phyloP scores from a whole-genome alignment of 1,140 invertebrate genomes.

The Lithobius niger region DNA sequence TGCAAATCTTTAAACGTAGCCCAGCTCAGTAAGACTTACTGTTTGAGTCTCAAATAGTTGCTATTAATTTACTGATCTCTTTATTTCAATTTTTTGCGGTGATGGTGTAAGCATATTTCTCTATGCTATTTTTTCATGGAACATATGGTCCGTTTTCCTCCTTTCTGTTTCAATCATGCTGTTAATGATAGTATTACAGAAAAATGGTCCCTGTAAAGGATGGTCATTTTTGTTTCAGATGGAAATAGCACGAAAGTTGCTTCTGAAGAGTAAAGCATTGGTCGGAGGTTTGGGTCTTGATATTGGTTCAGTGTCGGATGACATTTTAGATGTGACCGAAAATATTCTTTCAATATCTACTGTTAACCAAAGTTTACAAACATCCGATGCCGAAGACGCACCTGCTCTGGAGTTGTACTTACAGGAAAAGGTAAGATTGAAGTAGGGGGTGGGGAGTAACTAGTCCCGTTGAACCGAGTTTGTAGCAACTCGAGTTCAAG shows the following conservation, averaged over 20 bases:
- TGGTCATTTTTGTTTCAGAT: conserved; percentile 7
- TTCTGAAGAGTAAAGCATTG: conserved; percentile 1
- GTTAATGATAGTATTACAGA: neutral
- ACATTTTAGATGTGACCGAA: conserved; percentile 20
- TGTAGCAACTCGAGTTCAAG: too few relatives aligned
- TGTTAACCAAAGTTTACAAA: conserved; percentile 22
- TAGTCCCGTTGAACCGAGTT: too few relatives aligned
- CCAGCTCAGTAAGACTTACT: too few relatives aligned
- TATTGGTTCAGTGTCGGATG: conserved; percentile 15
- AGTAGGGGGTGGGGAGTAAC: too few relatives aligned
- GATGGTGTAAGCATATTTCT: neutral
- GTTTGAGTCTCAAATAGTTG: too few relatives aligned
- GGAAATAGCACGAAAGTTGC: conserved; percentile 21
- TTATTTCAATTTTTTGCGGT: too few relatives aligned
- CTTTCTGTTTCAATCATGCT: neutral
- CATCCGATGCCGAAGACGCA: conserved; percentile 23
- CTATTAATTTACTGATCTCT: too few relatives aligned
- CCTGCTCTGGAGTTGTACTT: conserved; percentile 27
- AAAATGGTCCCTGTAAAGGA: too few relatives aligned
- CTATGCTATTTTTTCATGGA: neutral
- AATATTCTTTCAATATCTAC: conserved; percentile 22
- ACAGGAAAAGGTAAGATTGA: conserved; percentile 24
- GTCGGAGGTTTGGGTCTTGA: neutral
- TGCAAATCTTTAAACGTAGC: too few relatives aligned
- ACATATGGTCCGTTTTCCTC: neutral